Base-by-base conservation (phyloP, 2,888 invertebrate species). In the Omphaloscelis lunosa region DNA sequence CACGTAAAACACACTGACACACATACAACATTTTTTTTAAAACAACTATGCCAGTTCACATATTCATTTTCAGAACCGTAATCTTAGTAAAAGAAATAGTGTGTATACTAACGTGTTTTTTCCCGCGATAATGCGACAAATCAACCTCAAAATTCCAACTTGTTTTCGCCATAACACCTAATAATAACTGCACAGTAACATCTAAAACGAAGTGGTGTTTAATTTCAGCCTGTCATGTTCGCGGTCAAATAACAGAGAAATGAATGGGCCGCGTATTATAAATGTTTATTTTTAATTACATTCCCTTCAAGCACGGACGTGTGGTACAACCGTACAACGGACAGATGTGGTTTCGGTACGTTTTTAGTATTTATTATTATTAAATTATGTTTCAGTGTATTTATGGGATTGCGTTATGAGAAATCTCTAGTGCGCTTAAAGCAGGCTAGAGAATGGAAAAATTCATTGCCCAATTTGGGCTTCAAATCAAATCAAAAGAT, bases 261-360 rank as follows among this genome's bases (percentile, higher is more conserved):
- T 72, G 79, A 80, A 84, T 88, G 77, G 74, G 72, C 72, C 70
- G 66, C 69, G 81, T 87, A 88, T 87, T 86, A 89, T 82, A 85
- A 88, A 87, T 88, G 86, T 88, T 88, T 88, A 89, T 88, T 85
- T 89, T 89, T 89, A 88, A 88, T 88, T 89, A 88, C 85, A 87
- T 89, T 89, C 82, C 80, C 74, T 82, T 83, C 85, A 85, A 85
- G 82, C 85, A 71, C 84, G 74, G 48, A 79, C 75, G 72, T 81
- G 87, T 86, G 68, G 77, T 61, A 68, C 63, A 45, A 39, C 66
- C 70, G 61, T 63, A 68, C 56, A 39, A 51, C 70, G 67, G 72
- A 59, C 77, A 77, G 77, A 75, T 84, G 84, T 79, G 87, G 75
- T 73, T 63, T 34, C 0, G 56, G 51, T 69, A 59, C 27, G 69